These are phyloP conservation scores for Platycheirus albimanus DNA, from an alignment of 2,888 invertebrate species.

Conservation along the genomic window DNA sequence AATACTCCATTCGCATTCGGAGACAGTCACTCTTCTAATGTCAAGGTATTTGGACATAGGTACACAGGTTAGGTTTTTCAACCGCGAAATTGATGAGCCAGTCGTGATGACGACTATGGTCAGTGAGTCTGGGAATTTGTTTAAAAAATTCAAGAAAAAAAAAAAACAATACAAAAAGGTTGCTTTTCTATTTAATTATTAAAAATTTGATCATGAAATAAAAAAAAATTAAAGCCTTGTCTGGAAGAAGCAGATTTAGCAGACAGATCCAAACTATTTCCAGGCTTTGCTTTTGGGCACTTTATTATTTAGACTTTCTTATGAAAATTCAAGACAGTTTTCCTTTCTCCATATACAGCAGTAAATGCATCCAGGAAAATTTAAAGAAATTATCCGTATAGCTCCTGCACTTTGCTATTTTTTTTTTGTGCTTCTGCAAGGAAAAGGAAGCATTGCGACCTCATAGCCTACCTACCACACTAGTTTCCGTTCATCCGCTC, in stretches of 20 bases:
- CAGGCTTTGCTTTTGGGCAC: too few relatives aligned
- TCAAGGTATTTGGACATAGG: constrained; percentile 62
- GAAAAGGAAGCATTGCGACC: constrained; percentile 72
- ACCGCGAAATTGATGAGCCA: constrained; percentile 68
- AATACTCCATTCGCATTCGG: constrained; percentile 54
- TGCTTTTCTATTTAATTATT: too few relatives aligned
- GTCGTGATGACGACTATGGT: constrained; percentile 27
- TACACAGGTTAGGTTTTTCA: constrained; percentile 56
- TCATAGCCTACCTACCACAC: constrained; percentile 73
- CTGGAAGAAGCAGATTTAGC: not conserved
- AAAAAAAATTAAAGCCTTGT: too few relatives aligned
- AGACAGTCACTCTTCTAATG: constrained; percentile 58
- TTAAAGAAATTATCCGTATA: constrained; percentile 30
- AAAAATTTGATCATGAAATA: too few relatives aligned
- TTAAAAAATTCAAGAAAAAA: not conserved
- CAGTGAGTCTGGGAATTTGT: constrained; percentile 36
- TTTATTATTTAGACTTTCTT: too few relatives aligned
- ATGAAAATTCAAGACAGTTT: constrained; percentile 19
- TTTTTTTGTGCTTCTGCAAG: constrained; percentile 31
- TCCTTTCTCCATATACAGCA: not conserved
- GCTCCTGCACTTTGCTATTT: constrained; percentile 21
- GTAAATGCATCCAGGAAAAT: constrained; percentile 20
- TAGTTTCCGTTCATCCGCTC: constrained; percentile 72
- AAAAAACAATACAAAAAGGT: too few relatives aligned
- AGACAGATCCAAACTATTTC: too few relatives aligned